Conservation (phyloP, 2,888 invertebrate species). For the Caenorhabditis sp. region DNA sequence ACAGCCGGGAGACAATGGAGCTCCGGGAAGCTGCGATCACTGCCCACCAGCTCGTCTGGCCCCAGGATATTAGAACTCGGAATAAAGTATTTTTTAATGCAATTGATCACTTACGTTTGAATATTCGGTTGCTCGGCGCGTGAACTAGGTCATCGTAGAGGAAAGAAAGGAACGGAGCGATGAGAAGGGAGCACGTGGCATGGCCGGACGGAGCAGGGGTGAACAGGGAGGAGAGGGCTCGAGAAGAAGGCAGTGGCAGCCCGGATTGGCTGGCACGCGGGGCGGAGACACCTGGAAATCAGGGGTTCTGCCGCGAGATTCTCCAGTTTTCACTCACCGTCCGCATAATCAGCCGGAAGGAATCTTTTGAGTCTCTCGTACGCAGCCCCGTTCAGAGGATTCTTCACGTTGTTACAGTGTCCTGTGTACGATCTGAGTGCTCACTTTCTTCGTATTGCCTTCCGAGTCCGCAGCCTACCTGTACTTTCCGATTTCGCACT, state of each 20-base stretch:
- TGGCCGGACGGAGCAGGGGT: slow-evolving; percentile 62
- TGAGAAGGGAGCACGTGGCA: slow-evolving; percentile 87
- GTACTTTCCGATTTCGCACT: slow-evolving; percentile 77
- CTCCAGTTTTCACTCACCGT: slow-evolving; percentile 62
- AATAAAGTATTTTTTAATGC: slow-evolving; percentile 43
- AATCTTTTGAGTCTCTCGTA: slow-evolving; percentile 76
- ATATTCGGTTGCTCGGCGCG: slow-evolving; percentile 82
- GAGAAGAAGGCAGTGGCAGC: slow-evolving; percentile 62
- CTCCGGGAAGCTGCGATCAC: slow-evolving; percentile 77
- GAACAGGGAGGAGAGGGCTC: slow-evolving; percentile 62
- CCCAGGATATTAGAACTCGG: slow-evolving; percentile 70
- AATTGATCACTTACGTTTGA: slow-evolving; percentile 81
- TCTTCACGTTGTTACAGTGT: slow-evolving; percentile 78
- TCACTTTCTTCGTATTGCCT: neutral
- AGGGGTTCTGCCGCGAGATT: neutral
- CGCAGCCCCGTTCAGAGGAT: slow-evolving; percentile 76
- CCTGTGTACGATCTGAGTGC: slow-evolving; percentile 75
- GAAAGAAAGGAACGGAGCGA: slow-evolving; percentile 78
- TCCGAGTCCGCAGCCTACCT: slow-evolving; percentile 29
- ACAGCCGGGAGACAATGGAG: slow-evolving; percentile 71
- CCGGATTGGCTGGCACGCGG: slow-evolving; percentile 45
- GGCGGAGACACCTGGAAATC: slow-evolving; percentile 20
- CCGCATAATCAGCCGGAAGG: slow-evolving; percentile 74
- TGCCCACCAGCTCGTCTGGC: slow-evolving; percentile 78
- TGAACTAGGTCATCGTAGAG: slow-evolving; percentile 80